Percentiles rank a stretch among this genome's conserved stretches.
Conservation (phyloP, 2,888 invertebrate genomes). For the Zonitis immaculata region DNA sequence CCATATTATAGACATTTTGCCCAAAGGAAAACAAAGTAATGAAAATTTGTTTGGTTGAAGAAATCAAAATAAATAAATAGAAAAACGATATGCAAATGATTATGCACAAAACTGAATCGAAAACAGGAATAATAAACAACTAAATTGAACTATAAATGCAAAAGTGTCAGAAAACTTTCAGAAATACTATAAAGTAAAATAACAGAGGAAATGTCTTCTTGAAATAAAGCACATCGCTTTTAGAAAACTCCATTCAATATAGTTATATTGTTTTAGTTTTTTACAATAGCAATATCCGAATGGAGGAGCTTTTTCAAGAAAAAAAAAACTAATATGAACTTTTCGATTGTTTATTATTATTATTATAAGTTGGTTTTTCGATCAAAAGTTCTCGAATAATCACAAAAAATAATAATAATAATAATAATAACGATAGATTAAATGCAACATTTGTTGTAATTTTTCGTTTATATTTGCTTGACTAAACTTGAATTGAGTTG, state of each 20-base stretch:
- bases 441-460: constrained; percentile 21
- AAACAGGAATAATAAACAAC: constrained; percentile 15
- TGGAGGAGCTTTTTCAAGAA: constrained; percentile 10
- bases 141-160: constrained; percentile 21
- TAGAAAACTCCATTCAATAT: constrained; percentile 17
- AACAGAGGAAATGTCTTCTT: constrained; percentile 21
- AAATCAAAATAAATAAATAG: too few species aligned
- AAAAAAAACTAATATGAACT: constrained; percentile 27
- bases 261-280: constrained; percentile 17
- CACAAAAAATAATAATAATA: not conserved
- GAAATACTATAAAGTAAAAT: constrained; percentile 12
- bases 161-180: constrained; percentile 20
- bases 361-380: constrained; percentile 14
- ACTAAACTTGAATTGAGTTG: constrained; percentile 12
- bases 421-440: constrained; percentile 20
- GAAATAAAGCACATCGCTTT: constrained; percentile 17
- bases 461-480: constrained; percentile 11
- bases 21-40: constrained; percentile 2
- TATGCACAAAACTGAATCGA: not conserved
- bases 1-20: too few species aligned
- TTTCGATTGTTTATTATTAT: constrained; percentile 20
- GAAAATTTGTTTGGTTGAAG: not conserved
- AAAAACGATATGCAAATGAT: not conserved
- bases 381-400: not conserved
- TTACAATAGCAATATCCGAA: constrained; percentile 21